A percentile compares a stretch with the other conserved stretches of the same genome.
These are phyloP conservation scores for Meloidogyne hapla DNA, from an alignment of 1,140 invertebrate genomes.

Conservation along the genomic window DNA sequence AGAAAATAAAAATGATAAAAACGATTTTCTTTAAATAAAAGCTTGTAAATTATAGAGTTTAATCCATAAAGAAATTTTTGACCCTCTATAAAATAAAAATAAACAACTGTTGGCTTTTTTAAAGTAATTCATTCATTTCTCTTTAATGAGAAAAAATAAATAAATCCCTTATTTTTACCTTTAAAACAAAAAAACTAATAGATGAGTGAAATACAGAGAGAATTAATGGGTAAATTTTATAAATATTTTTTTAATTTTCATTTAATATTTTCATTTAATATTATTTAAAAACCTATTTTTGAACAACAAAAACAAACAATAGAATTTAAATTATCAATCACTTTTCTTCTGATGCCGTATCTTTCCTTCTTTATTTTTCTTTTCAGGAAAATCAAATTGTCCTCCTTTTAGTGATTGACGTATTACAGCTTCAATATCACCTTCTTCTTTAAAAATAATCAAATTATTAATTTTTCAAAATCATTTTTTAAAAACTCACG, in stretches of 20 bases:
- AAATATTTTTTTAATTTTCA: too few relatives aligned
- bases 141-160: background rate
- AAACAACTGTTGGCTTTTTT: background rate
- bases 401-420: background rate
- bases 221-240: background rate
- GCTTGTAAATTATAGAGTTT: too few relatives aligned
- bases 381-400: background rate
- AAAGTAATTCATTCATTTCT: background rate
- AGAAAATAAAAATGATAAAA: too few relatives aligned
- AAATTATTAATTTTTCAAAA: background rate
- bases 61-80: too few relatives aligned
- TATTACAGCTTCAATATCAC: background rate
- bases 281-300: too few relatives aligned
- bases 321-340: background rate
- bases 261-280: too few relatives aligned
- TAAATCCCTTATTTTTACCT: background rate
- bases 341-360: background rate
- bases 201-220: background rate
- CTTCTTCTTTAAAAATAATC: background rate
- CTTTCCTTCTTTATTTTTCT: background rate
- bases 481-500: background rate
- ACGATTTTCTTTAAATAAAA: too few relatives aligned
- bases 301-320: too few relatives aligned
- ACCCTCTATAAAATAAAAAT: background rate
- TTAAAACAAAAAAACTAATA: background rate